Evolutionary conservation across 1,140 invertebrate genomes (phyloP).

Genomic region (Zaprionus nigranus): DNA sequence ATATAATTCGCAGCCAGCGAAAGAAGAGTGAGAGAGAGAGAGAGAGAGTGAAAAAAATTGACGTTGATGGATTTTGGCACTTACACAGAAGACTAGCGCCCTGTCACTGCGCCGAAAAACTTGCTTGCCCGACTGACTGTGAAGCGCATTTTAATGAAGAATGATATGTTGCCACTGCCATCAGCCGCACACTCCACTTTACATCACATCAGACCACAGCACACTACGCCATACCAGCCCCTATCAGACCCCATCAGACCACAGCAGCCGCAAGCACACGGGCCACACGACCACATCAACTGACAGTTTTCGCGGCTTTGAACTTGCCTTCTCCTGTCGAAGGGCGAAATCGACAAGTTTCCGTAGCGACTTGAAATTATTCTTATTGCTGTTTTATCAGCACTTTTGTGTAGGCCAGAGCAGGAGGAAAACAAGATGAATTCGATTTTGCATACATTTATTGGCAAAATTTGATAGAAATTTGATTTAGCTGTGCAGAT

Average conservation of each 20-base stretch:
- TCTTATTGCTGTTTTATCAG: constrained; percentile 40
- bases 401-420: constrained; percentile 16
- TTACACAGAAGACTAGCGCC: constrained; percentile 82
- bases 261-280: constrained; percentile 31
- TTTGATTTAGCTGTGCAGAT: constrained; percentile 49
- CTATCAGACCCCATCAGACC: constrained; percentile 27
- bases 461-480: constrained; percentile 44
- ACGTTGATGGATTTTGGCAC: constrained; percentile 83
- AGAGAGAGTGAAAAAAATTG: constrained; percentile 61
- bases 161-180: constrained; percentile 79
- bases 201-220: constrained; percentile 32
- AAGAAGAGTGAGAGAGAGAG: constrained; percentile 5
- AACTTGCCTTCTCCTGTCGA: constrained; percentile 59
- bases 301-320: constrained; percentile 79
- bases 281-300: constrained; percentile 60
- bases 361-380: constrained; percentile 37
- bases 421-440: constrained; percentile 17
- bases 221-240: constrained; percentile 33
- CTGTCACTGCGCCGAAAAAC: constrained; percentile 65
- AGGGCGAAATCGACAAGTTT: constrained; percentile 63
- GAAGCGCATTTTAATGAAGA: constrained; percentile 83
- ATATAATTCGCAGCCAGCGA: constrained; percentile 68
- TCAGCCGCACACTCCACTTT: constrained; percentile 42
- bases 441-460: constrained; percentile 50
- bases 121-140: constrained; percentile 64